Evolutionary conservation across 2,113 vertebrate species (phyloP), one percentile per base, ranked within the genome.

Genomic region (Rhizomys pruinosus): DNA sequence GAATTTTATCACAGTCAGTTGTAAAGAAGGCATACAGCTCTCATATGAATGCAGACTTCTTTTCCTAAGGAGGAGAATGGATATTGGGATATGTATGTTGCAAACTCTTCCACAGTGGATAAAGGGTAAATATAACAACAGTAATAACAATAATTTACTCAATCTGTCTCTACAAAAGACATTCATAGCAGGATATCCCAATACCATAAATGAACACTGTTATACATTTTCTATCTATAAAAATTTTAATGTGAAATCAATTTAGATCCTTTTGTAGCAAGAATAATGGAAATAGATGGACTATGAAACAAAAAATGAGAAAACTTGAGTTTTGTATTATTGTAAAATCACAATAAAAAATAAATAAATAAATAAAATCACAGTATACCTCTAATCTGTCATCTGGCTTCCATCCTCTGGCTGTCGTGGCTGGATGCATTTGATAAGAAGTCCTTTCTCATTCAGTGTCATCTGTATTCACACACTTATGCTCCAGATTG

Each of bases 391-490:
- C 42, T 91, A 64, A 89, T 76, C 63, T 94, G 84, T 64, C 64
- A 42, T 68, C 39, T 89, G 79, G 55, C 47, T 94, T 92, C 93
- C 96, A 93, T 95, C 84, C 92, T 95, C 61, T 37, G 89, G 87
- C 90, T 85, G 13, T 23, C 5, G 52, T 74, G 61, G 19, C 96
- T 94, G 78, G 55, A 82, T 72, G 78, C 64, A 25, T 42, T 55
- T 34, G 94, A 93, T 93, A 96, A 95, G 79, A 80, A 87, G 64
- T 4, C 22, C 84, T 81, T 76, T 85, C n/a, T 64, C 34, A 57
- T 61, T 79, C 47, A 47, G 42, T 7, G 69, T 72, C 69, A 86
- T 94, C 73, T 90, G 34, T 85, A 71, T 80, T 88, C 80, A 87
- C 47, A 66, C 2, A 42, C 11, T 90, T 47, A 12, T 7, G 2